phyloP scores from a whole-genome alignment of 2,797 vertebrate species.

The Sebastes hopkinsi region DNA sequence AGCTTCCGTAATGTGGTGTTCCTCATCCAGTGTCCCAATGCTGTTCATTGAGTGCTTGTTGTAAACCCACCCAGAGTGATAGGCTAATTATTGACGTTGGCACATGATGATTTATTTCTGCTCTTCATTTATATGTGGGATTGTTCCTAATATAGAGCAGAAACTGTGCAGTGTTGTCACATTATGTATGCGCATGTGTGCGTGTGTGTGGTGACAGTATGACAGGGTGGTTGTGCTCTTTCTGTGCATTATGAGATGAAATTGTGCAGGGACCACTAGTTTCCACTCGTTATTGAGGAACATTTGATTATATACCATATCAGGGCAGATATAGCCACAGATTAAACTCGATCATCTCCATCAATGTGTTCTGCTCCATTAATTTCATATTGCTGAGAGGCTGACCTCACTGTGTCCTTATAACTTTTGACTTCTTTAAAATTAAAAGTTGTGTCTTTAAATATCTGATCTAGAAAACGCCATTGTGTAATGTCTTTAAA shows the following conservation, averaged over 20 bases:
- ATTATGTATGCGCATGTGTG: not conserved
- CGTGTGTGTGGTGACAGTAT: not conserved
- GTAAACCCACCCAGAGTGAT: not conserved
- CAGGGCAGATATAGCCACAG: not conserved
- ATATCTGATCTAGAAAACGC: conserved; percentile 31
- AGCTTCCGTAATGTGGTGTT: not conserved
- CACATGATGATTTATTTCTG: not conserved
- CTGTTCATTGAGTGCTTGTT: not conserved
- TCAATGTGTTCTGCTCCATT: not conserved
- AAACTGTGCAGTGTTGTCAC: not conserved
- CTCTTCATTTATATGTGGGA: not conserved
- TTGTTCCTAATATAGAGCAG: not conserved
- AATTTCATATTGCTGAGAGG: not conserved
- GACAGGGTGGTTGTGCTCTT: not conserved
- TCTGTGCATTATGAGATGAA: not conserved
- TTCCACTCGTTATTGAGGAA: not conserved
- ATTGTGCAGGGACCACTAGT: not conserved
- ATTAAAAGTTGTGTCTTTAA: conserved; percentile 13
- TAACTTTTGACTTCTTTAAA: conserved; percentile 1
- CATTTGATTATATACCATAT: not conserved
- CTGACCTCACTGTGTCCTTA: not conserved
- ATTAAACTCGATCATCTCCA: not conserved
- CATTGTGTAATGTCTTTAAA: conserved; percentile 41
- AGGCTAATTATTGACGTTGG: too few relatives aligned
- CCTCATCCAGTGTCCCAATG: not conserved